Percentiles rank a stretch among this genome's conserved stretches.
phyloP scores from a whole-genome alignment of 2,888 invertebrate genomes.

The Neelides folsomi region DNA sequence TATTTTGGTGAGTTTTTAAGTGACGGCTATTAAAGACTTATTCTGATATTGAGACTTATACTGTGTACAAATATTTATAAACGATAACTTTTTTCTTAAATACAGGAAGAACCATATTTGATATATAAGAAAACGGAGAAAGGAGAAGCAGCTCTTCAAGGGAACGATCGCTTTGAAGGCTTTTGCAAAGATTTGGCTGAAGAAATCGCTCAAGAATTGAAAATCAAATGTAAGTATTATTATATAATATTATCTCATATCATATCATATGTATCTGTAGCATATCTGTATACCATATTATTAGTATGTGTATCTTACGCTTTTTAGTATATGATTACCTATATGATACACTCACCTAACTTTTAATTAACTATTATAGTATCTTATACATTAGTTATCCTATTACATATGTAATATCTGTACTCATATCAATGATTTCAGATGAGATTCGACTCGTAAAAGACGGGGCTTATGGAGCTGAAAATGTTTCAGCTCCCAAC shows the following conservation, averaged over 20 bases:
- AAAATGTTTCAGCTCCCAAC: slow-evolving; percentile 57
- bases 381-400: neutral
- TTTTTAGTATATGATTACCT: neutral
- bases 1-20: slow-evolving; percentile 48
- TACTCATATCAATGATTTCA: neutral
- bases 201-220: slow-evolving; percentile 53
- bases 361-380: neutral
- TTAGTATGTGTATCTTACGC: too few species aligned
- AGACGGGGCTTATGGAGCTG: slow-evolving; percentile 70
- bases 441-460: slow-evolving; percentile 73
- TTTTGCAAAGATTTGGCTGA: slow-evolving; percentile 65
- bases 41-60: neutral
- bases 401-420: neutral
- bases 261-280: neutral
- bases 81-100: slow-evolving; percentile 1
- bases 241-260: too few species aligned
- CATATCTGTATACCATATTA: neutral
- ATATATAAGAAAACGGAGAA: slow-evolving; percentile 57
- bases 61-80: neutral
- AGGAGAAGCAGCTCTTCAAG: slow-evolving; percentile 53
- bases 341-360: neutral
- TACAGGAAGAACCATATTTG: slow-evolving; percentile 71
- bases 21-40: neutral
- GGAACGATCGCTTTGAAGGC: slow-evolving; percentile 61
- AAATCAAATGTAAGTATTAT: slow-evolving; percentile 75